Evolutionary conservation across 1,140 invertebrate genomes (phyloP), one percentile per base, ranked within the genome.

Genomic region (Meloidogyne hapla): DNA sequence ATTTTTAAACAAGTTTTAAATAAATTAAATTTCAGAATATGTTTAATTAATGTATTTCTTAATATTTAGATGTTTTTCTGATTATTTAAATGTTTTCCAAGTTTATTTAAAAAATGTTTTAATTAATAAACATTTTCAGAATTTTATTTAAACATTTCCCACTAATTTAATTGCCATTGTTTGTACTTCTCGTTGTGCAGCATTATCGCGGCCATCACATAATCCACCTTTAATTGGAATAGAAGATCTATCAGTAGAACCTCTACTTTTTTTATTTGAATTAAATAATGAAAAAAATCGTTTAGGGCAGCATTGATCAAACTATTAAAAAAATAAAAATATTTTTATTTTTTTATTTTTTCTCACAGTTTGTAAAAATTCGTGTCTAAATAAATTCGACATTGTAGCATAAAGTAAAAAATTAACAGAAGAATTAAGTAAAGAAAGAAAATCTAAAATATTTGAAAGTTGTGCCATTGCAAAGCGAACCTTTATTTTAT

Each of bases 361-460:
- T n/a, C 48, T 56, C 48, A 78, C 23, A n/a, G 79, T 84, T 28
- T 67, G 61, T 45, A 82, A 56, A 56, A 82, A 81, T 67, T 82
- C 81, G 23, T 73, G 72, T 13, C 81, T 80, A 10, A 82, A 82
- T 26, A 84, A 23, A n/a, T 84, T 77, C 12, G 79, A 82, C 89
- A 90, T 90, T 21, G 88, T 88, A 69, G 89, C 88, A 79, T 90
- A 90, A 25, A 90, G 87, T 61, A 90, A 87, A 81, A 90, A 90
- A 80, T 90, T 90, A 45, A 89, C 86, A 21, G 80, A 81, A 33
- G 77, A 81, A 67, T 81, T 81, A 15, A 81, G 79, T 85, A 89
- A 84, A 3, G 78, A 80, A 61, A 81, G 62, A 26, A 90, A 83
- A 80, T 90, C 89, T 82, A 89, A 86, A 2, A 89, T 74, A 78